These are phyloP conservation scores for Vulpes vulpes DNA, from an alignment of 2,113 vertebrate genomes.

Conservation along the genomic window DNA sequence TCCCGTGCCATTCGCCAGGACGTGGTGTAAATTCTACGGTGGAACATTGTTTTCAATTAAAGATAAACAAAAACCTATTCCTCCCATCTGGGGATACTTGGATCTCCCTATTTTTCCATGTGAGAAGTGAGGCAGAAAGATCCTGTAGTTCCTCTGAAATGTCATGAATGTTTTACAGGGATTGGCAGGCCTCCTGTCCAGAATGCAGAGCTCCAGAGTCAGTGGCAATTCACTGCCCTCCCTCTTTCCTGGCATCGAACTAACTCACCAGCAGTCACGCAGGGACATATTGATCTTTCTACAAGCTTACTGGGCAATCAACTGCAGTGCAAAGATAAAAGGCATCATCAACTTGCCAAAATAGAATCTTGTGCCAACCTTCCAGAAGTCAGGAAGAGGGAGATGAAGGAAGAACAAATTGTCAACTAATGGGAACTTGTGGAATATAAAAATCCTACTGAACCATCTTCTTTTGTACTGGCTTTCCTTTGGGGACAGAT, in stretches of 20 bases:
- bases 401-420: neutral
- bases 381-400: neutral
- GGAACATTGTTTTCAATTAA: slow-evolving; percentile 63
- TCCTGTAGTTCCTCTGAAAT: slow-evolving; percentile 69
- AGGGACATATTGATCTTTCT: slow-evolving; percentile 29
- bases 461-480: neutral
- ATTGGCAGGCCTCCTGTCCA: slow-evolving; percentile 47
- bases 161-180: slow-evolving; percentile 64
- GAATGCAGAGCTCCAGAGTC: neutral
- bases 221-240: neutral
- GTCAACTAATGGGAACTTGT: neutral
- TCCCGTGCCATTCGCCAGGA: slow-evolving; percentile 39
- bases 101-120: slow-evolving; percentile 62
- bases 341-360: neutral
- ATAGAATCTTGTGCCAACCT: neutral
- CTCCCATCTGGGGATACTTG: slow-evolving; percentile 63
- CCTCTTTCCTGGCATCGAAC: neutral
- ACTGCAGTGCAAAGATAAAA: slow-evolving; percentile 53
- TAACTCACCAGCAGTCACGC: neutral
- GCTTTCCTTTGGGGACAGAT: neutral
- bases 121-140: slow-evolving; percentile 73
- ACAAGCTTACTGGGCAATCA: neutral
- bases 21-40: neutral
- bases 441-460: neutral
- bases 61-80: slow-evolving; percentile 61